Evolutionary conservation across 2,797 vertebrate genomes (phyloP), one percentile per base, ranked within the genome.

Genomic region (Argentina silus): DNA sequence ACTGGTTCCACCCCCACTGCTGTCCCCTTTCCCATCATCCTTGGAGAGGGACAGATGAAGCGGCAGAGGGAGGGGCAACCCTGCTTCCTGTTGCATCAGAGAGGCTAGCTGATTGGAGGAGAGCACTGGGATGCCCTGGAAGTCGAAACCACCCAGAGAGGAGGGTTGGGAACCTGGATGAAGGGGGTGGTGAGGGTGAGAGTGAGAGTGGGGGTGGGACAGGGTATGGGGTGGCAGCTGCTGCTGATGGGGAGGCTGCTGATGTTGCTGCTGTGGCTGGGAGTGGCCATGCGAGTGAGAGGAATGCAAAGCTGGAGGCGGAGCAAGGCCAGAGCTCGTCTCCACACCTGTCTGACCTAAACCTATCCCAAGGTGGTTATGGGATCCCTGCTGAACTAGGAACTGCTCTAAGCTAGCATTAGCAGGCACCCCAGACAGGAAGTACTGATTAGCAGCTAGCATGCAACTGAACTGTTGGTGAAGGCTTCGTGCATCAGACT

Each of bases 381-480:
- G 93, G 56, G 93, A 93, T 81, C 94, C 93, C 90, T 95, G 94
- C 83, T 95, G 94, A 68, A 95, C 94, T 62, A 95, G 90, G 87
- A 95, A 95, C 70, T 95, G 94, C 78, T 95, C 94, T 90, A 95
- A 90, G 82, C 94, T 95, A 87, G 94, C 88, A 80, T 94, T 95
- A 78, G 94, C 85, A 75, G 94, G 94, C 78, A 95, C 94, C 80
- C 94, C 94, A 72, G 94, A 95, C 17, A 95, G 92, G 76, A 95
- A 95, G 89, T 95, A 95, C 78, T 95, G 94, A 92, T 95, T 95
- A 82, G 94, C 94, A 7, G 94, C 94, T 88, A 95, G 81, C 94
- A 95, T 95, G 89, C 94, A 95, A 86, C 94, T 95, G 89, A 95
- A 95, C 56, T 95, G 94, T 89, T 95, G 94, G 88, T 95, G 94